phyloP scores from a whole-genome alignment of 2,113 vertebrate species.

The Ochotona princeps region DNA sequence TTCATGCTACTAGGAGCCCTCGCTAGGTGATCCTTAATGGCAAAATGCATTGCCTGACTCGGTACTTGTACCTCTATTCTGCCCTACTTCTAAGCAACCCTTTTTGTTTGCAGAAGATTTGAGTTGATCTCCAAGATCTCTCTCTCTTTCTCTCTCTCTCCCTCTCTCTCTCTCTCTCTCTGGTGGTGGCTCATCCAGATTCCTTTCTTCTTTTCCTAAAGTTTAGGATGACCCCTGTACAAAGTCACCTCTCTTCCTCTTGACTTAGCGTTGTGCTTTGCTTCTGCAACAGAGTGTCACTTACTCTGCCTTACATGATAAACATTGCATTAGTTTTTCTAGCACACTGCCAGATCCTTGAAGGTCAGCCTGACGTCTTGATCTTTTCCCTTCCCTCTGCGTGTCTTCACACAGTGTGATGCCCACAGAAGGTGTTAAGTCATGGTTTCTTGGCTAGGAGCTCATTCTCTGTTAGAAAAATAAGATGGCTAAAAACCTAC shows the following conservation, averaged over 20 bases:
- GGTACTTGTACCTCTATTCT: neutral
- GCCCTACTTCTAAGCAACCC: neutral
- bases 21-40: neutral
- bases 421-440: neutral
- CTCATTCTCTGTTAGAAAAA: neutral
- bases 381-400: neutral
- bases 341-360: neutral
- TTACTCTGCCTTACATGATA: neutral
- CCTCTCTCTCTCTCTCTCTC: neutral
- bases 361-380: neutral
- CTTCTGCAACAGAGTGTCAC: neutral
- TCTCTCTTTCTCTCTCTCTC: neutral
- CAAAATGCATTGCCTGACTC: neutral
- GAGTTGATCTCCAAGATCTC: neutral
- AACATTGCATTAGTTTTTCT: neutral
- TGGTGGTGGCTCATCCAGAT: neutral
- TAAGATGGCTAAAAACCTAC: neutral
- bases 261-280: neutral
- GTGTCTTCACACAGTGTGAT: neutral
- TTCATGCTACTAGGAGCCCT: neutral
- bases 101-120: neutral
- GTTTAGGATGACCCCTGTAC: neutral
- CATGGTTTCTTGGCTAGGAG: neutral
- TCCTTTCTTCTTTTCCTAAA: constrained; percentile 25
- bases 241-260: neutral